Evolutionary conservation across 1,140 invertebrate genomes (phyloP).

Genomic region (Eurosta solidaginis): DNA sequence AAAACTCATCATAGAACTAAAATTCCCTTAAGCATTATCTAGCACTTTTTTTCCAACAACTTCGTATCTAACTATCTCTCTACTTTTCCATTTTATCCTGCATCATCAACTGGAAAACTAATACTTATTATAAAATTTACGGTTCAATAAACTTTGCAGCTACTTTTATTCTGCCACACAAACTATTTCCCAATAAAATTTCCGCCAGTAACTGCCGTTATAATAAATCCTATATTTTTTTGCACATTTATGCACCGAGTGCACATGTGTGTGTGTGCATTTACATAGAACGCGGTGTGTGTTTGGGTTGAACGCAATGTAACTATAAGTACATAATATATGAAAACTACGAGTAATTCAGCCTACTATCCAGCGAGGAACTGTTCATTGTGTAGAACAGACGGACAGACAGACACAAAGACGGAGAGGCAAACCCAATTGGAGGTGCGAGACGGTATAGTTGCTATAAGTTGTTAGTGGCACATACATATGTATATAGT

Average conservation of each 20-base stretch:
- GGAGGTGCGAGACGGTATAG: neutral
- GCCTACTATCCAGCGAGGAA: neutral
- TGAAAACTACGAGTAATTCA: neutral
- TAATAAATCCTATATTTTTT: neutral
- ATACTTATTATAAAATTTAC: constrained; percentile 43
- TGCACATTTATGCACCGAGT: neutral
- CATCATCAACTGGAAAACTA: no score
- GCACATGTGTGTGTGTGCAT: neutral
- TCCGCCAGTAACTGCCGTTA: neutral
- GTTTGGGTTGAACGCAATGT: neutral
- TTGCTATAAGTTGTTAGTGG: neutral
- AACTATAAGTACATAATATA: neutral
- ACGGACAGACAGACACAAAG: neutral
- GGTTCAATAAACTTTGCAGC: constrained; percentile 56
- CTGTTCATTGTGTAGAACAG: neutral
- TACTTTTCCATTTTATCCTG: no score
- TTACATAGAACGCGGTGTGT: neutral
- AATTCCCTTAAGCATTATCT: no score
- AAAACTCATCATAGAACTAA: no score
- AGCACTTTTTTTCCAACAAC: no score
- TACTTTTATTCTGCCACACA: constrained; percentile 37
- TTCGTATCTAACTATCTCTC: no score
- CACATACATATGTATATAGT: neutral
- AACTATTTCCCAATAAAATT: constrained; percentile 24
- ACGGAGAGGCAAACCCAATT: neutral